Percentiles rank a stretch among this genome's conserved stretches.
phyloP scores from a whole-genome alignment of 1,140 invertebrate species.

The Phocides pigmalion region DNA sequence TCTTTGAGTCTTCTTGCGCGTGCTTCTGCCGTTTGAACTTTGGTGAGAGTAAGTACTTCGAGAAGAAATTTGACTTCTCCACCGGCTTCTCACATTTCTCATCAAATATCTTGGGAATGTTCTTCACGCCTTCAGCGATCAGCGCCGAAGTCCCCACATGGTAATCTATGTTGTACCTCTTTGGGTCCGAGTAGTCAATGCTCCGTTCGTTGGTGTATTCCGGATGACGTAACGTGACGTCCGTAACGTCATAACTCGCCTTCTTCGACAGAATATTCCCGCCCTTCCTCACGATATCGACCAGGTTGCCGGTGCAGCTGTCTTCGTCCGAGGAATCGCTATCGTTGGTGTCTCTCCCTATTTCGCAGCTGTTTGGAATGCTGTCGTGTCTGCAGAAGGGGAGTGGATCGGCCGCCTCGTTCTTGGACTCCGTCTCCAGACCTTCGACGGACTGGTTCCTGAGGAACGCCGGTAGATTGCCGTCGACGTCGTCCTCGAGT shows the following conservation, averaged over 20 bases:
- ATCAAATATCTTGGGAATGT: conserved; percentile 50
- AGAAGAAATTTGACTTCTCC: conserved; percentile 67
- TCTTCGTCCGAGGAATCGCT: conserved; percentile 67
- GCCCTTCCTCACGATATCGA: conserved; percentile 62
- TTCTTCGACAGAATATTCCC: conserved; percentile 57
- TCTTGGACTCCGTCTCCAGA: conserved; percentile 62
- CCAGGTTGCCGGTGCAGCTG: conserved; percentile 40
- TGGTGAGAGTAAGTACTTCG: conserved; percentile 74
- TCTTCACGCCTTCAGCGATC: conserved; percentile 52
- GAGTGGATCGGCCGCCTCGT: conserved; percentile 45
- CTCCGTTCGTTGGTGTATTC: conserved; percentile 41
- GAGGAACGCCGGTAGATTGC: conserved; percentile 61
- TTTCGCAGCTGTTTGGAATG: conserved; percentile 55
- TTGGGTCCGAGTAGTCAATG: conserved; percentile 46
- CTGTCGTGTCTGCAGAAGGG: conserved; percentile 70
- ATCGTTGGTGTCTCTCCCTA: conserved; percentile 38
- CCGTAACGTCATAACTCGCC: conserved; percentile 63
- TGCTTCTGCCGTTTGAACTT: conserved; percentile 72
- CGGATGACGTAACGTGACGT: conserved; percentile 45
- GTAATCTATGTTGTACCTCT: conserved; percentile 59
- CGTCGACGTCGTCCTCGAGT: conserved; percentile 40
- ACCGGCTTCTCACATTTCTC: conserved; percentile 47
- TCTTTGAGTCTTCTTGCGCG: conserved; percentile 50
- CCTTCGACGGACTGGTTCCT: conserved; percentile 79
- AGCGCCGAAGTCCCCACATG: conserved; percentile 46